Conservation (phyloP, 2,888 invertebrate species). For the Dolichomitus sp. region DNA sequence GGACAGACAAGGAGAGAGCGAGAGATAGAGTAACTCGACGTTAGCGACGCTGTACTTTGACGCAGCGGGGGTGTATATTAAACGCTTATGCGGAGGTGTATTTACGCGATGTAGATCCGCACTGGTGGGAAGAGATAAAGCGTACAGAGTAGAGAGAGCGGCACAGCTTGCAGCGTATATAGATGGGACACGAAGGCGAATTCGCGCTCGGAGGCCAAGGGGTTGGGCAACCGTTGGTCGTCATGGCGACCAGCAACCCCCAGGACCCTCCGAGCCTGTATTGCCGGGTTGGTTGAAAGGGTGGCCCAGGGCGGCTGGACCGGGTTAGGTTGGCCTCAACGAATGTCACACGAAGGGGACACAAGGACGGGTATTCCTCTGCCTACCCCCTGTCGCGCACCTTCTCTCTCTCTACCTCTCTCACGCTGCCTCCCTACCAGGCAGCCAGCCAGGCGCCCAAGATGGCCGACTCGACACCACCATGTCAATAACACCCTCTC, state of each 20-base stretch:
- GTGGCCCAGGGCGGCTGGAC: constrained; percentile 83
- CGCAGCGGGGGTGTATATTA: constrained; percentile 63
- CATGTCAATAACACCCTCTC: constrained; percentile 86
- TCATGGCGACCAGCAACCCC: constrained; percentile 85
- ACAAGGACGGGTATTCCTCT: constrained; percentile 76
- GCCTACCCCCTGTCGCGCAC: constrained; percentile 19
- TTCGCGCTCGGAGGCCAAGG: constrained; percentile 71
- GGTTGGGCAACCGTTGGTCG: constrained; percentile 83
- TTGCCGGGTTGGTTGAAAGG: constrained; percentile 84
- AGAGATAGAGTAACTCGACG: neutral
- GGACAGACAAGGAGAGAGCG: neutral
- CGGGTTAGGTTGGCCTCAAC: constrained; percentile 81
- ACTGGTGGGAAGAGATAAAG: constrained; percentile 61
- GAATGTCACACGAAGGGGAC: constrained; percentile 84
- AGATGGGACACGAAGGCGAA: constrained; percentile 71
- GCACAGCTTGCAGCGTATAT: constrained; percentile 55
- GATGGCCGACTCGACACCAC: constrained; percentile 85
- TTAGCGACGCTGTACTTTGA: constrained; percentile 50
- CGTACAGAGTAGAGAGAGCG: constrained; percentile 21
- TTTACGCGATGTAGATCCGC: constrained; percentile 60
- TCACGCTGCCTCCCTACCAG: constrained; percentile 37
- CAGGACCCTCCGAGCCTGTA: constrained; percentile 79
- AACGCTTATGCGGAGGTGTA: constrained; percentile 66
- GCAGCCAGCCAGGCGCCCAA: constrained; percentile 75
- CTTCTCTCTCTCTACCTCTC: neutral